Base-by-base conservation (phyloP, 2,113 vertebrate species). In the Prochilodus magdalenae region DNA sequence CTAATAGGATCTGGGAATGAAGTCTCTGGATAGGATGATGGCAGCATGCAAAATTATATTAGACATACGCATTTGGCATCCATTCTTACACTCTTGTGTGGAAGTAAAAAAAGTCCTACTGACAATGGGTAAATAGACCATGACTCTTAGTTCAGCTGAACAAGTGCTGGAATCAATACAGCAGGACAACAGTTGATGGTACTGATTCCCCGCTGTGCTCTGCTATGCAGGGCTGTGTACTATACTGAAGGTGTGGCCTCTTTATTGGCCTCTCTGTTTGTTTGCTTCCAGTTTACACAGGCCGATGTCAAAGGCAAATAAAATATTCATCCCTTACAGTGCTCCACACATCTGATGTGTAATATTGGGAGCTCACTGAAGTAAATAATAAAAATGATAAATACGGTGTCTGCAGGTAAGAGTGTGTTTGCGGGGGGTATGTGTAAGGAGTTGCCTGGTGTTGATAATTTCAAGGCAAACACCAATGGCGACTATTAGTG, bases 321-420 rank as follows among this genome's bases (percentile, higher is more conserved):
- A 89, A 90, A 90, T 90, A 91, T 88, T 84, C 24, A 89, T 82
- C 74, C 75, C 67, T 55, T 72, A 78, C 72, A 89, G 22, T 22
- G 22, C 18, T 15, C 73, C 71, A 24, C n/a, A 69, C 13, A 22
- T 12, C 12, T 24, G 80, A 18, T 26, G 29, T n/a, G 51, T 55
- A 30, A 57, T 82, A 57, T 27, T 29, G 33, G 16, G 20, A 84
- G 49, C 85, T 65, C 70, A 72, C 75, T 84, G 79, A 79, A 81
- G 82, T 49, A 62, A 73, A 33, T 27, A 27, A 55, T 69, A 30
- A 29, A 40, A 74, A 74, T 8, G 20, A 74, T 36, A 2, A 36
- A 65, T 57, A 75, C 14, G 16, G 16, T 2, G 20, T 11, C n/a
- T 13, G 67, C 22, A 2, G 24, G 29, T 59, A 55, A 24, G 20